Evolutionary conservation across 2,797 vertebrate genomes (phyloP).

Genomic region (Mormyrus proboscirostris): DNA sequence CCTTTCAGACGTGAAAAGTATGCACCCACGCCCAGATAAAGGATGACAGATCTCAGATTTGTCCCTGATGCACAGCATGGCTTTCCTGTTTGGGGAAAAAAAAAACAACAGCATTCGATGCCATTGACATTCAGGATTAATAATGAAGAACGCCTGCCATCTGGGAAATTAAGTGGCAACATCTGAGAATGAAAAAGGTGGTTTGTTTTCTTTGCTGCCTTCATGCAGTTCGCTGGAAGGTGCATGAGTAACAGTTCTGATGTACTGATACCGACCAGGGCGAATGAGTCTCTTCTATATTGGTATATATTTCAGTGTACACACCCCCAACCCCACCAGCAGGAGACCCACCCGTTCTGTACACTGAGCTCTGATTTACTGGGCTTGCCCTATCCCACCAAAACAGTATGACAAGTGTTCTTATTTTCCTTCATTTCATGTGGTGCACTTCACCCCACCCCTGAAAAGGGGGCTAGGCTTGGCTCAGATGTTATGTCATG

Average conservation of each 20-base stretch:
- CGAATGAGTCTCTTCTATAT: not conserved
- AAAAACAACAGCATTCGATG: not conserved
- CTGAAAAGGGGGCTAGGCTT: not conserved
- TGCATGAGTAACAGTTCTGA: not conserved
- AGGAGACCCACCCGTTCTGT: not conserved
- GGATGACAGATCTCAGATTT: not conserved
- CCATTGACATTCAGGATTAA: not conserved
- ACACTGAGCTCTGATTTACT: not conserved
- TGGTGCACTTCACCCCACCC: not conserved
- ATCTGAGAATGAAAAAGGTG: not conserved
- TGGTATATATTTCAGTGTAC: not conserved
- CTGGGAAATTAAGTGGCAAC: not conserved
- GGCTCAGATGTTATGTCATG: not conserved
- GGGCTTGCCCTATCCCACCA: not conserved
- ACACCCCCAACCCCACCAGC: not conserved
- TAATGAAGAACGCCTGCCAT: not conserved
- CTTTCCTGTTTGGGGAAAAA: not conserved
- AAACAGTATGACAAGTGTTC: not conserved
- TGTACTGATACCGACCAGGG: not conserved
- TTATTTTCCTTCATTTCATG: not conserved
- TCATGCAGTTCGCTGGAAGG: not conserved
- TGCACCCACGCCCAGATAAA: not conserved
- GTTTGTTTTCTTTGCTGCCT: not conserved
- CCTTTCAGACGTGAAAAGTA: not conserved
- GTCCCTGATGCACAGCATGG: not conserved